These are phyloP conservation scores for Sorex fumeus DNA, from an alignment of 2,113 vertebrate species.

Conservation along the genomic window DNA sequence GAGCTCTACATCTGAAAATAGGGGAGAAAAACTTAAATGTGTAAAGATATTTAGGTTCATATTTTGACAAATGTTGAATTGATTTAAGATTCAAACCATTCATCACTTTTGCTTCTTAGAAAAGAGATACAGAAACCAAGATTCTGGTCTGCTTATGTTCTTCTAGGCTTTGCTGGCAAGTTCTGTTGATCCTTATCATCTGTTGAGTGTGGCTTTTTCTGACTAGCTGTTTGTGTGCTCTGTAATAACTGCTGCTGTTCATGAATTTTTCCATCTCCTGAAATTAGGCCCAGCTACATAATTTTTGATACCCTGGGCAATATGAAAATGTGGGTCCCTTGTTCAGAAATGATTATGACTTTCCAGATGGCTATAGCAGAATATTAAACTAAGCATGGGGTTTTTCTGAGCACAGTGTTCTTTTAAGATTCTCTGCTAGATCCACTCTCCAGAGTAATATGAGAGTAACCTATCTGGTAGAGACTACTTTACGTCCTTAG, in stretches of 20 bases:
- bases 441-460: background rate
- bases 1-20: slow-evolving; percentile 41
- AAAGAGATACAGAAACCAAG: background rate
- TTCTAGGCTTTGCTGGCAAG: background rate
- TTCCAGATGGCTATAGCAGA: background rate
- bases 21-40: background rate
- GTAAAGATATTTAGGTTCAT: background rate
- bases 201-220: background rate
- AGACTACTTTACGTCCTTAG: background rate
- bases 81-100: slow-evolving; percentile 36
- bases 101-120: background rate
- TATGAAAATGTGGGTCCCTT: background rate
- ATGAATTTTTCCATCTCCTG: background rate
- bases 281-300: background rate
- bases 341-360: slow-evolving; percentile 40
- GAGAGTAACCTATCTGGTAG: background rate
- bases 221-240: background rate
- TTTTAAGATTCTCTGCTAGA: background rate
- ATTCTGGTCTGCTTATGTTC: background rate
- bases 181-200: background rate
- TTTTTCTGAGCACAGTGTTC: background rate
- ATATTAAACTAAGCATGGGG: background rate
- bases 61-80: slow-evolving; percentile 57
- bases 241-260: background rate
- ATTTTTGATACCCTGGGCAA: slow-evolving; percentile 28